Evolutionary conservation across 2,888 invertebrate genomes (phyloP).

Genomic region (Nephrotoma appendiculata): DNA sequence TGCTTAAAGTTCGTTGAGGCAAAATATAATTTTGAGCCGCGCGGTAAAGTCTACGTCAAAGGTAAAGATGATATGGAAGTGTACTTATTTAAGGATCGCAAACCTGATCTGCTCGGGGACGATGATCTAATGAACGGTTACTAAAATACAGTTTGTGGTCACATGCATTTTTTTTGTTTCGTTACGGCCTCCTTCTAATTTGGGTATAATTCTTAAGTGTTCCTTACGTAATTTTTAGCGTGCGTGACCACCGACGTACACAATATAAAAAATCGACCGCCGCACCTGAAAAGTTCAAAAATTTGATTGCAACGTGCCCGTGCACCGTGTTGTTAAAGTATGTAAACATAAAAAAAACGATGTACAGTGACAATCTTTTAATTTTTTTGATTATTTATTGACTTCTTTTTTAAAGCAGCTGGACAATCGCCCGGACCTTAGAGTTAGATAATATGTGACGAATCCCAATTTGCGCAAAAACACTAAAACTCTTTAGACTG

Average conservation of each 20-base stretch:
- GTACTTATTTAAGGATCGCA: slow-evolving; percentile 42
- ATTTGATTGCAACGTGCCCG: background rate
- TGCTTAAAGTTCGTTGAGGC: slow-evolving; percentile 54
- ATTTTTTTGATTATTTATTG: background rate
- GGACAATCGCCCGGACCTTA: background rate
- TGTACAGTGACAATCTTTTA: background rate
- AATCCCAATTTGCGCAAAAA: background rate
- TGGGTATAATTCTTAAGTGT: background rate
- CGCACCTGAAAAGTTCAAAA: background rate
- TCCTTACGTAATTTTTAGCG: background rate
- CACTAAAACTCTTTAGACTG: background rate
- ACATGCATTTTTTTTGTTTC: background rate
- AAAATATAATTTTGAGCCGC: slow-evolving; percentile 75
- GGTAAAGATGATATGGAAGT: slow-evolving; percentile 95
- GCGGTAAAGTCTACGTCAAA: slow-evolving; percentile 90
- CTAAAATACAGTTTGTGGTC: background rate
- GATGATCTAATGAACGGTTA: background rate
- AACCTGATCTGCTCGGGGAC: slow-evolving; percentile 10
- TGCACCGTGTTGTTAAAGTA: background rate
- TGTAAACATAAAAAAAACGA: background rate
- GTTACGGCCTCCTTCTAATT: background rate
- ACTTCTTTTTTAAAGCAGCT: background rate
- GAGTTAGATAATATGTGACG: background rate
- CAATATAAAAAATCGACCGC: background rate
- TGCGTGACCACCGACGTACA: background rate